Percentiles rank a stretch among this genome's conserved stretches.
phyloP scores from a whole-genome alignment of 2,888 invertebrate species.

The Parnassius apollo region DNA sequence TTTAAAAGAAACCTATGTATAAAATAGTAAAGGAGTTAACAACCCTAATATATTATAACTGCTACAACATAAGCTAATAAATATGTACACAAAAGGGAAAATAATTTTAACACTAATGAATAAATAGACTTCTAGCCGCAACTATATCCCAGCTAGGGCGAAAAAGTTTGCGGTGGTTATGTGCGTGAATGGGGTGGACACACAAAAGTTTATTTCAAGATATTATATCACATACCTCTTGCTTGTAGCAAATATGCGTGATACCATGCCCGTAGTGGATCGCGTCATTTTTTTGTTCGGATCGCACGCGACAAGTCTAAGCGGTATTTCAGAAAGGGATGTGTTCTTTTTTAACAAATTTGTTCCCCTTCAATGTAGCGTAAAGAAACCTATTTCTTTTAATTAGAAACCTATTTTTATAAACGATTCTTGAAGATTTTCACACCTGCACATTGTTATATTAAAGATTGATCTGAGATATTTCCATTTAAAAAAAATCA shows the following conservation, averaged over 20 bases:
- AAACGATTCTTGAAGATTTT: too few species aligned
- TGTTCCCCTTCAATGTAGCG: constrained; percentile 17
- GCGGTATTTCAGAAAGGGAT: constrained; percentile 23
- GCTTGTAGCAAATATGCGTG: constrained; percentile 23
- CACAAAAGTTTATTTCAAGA: constrained; percentile 22
- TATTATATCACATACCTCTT: constrained; percentile 27
- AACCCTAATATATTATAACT: background rate
- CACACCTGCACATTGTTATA: too few species aligned
- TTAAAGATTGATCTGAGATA: too few species aligned
- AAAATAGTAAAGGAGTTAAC: background rate
- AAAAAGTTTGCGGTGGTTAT: constrained; percentile 21
- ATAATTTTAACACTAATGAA: background rate
- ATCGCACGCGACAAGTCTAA: constrained; percentile 27
- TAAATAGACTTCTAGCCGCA: constrained; percentile 26
- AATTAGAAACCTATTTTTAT: too few species aligned
- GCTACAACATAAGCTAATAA: background rate
- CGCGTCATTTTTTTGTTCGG: constrained; percentile 22
- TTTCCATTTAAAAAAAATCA: too few species aligned
- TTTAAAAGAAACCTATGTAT: background rate
- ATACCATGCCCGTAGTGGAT: constrained; percentile 24
- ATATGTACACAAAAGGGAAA: background rate
- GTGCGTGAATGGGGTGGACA: constrained; percentile 25
- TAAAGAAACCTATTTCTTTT: background rate
- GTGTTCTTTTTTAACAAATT: constrained; percentile 13
- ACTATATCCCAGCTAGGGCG: constrained; percentile 23